Evolutionary conservation across 1,140 invertebrate genomes (phyloP).

Genomic region (Ruditapes philippinarum): DNA sequence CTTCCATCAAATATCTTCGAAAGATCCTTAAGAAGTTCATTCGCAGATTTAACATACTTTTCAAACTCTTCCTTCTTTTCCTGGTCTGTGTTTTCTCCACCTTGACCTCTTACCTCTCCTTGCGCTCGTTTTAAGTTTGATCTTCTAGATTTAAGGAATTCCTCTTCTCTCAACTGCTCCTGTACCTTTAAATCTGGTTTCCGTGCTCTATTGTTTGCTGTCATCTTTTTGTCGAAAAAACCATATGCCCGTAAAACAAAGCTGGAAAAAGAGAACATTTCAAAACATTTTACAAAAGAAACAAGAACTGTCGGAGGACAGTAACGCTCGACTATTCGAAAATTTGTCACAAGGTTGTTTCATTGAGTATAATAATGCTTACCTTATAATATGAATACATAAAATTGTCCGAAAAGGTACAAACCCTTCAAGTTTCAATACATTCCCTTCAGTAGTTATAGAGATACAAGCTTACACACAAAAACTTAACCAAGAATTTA

Average conservation of each 20-base stretch:
- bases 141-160: slow-evolving; percentile 25
- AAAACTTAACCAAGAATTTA: no score
- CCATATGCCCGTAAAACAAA: slow-evolving; percentile 23
- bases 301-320: no score
- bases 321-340: no score
- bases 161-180: not conserved
- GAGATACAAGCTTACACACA: no score
- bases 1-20: slow-evolving; percentile 12
- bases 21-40: slow-evolving; percentile 10
- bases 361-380: no score
- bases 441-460: no score
- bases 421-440: no score
- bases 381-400: no score
- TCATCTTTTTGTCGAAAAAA: slow-evolving; percentile 2
- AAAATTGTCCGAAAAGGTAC: no score
- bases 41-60: not conserved
- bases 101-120: not conserved
- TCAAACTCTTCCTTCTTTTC: not conserved
- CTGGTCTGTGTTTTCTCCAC: no score
- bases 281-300: no score
- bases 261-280: slow-evolving; percentile 35
- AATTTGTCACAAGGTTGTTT: no score
- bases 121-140: slow-evolving; percentile 27
- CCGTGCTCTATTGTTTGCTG: not conserved
- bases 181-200: not conserved